Conservation (phyloP, 1,140 invertebrate species). For the Cataglyphis hispanica region DNA sequence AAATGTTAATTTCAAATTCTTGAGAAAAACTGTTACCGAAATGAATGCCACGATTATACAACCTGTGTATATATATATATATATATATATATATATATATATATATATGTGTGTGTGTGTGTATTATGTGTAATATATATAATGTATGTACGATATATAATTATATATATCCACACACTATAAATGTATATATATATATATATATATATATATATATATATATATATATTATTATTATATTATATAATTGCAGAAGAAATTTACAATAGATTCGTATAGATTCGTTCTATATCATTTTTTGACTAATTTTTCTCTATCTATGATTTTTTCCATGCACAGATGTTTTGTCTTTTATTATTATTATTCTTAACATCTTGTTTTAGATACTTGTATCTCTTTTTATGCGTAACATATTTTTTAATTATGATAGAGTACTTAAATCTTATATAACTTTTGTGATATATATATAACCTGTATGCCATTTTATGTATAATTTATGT, state of each 20-base stretch:
- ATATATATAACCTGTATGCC: constrained; percentile 82
- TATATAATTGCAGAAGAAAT: constrained; percentile 81
- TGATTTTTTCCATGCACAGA: constrained; percentile 81
- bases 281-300: constrained; percentile 78
- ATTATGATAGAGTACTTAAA: constrained; percentile 80
- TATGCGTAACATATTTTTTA: constrained; percentile 83
- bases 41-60: constrained; percentile 46
- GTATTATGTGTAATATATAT: constrained; percentile 42
- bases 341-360: constrained; percentile 68
- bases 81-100: background rate
- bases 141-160: constrained; percentile 19
- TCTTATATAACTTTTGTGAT: constrained; percentile 78
- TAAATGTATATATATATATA: constrained; percentile 25
- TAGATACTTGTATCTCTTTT: constrained; percentile 78
- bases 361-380: constrained; percentile 79
- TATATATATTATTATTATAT: constrained; percentile 73
- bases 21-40: constrained; percentile 37
- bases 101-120: constrained; percentile 19
- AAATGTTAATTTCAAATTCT: constrained; percentile 6
- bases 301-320: constrained; percentile 81
- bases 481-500: constrained; percentile 83
- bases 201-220: background rate
- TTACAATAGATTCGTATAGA: constrained; percentile 80
- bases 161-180: constrained; percentile 16
- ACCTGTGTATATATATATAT: constrained; percentile 40